phyloP scores from a whole-genome alignment of 2,888 invertebrate species.

The Xiphydria camelus region DNA sequence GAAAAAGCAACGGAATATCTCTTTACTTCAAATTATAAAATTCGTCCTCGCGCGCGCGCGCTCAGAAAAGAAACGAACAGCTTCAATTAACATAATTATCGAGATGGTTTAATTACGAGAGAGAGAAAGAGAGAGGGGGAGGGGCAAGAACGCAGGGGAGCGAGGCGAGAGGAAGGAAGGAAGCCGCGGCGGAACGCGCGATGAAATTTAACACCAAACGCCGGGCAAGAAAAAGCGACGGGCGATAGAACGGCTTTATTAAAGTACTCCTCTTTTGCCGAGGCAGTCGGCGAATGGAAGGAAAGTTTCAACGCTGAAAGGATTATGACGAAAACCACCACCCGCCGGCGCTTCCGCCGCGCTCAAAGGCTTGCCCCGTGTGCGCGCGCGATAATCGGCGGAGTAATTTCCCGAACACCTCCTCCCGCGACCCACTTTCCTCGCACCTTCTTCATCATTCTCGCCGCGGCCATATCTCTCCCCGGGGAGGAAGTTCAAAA shows the following conservation, averaged over 20 bases:
- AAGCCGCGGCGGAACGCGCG: too few species aligned
- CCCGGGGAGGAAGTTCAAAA: too few species aligned
- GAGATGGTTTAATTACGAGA: too few species aligned
- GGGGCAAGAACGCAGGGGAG: too few species aligned
- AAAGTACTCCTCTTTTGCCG: constrained; percentile 21
- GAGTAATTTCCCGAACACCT: constrained; percentile 34
- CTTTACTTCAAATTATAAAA: too few species aligned
- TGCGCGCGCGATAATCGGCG: constrained; percentile 30
- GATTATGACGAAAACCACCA: constrained; percentile 36
- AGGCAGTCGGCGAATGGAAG: constrained; percentile 8
- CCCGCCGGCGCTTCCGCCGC: too few species aligned
- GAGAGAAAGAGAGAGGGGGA: background rate
- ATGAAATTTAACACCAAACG: background rate
- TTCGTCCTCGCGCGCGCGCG: background rate
- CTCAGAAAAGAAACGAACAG: background rate
- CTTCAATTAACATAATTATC: background rate
- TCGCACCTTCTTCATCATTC: background rate
- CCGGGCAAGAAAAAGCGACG: constrained; percentile 6
- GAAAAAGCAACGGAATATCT: too few species aligned
- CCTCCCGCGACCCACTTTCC: background rate
- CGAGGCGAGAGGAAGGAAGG: background rate
- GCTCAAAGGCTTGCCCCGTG: constrained; percentile 24
- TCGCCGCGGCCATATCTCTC: background rate
- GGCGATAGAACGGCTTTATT: constrained; percentile 15
- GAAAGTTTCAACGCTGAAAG: constrained; percentile 30